phyloP scores from a whole-genome alignment of 2,888 invertebrate genomes.

The Branchellion lobata region DNA sequence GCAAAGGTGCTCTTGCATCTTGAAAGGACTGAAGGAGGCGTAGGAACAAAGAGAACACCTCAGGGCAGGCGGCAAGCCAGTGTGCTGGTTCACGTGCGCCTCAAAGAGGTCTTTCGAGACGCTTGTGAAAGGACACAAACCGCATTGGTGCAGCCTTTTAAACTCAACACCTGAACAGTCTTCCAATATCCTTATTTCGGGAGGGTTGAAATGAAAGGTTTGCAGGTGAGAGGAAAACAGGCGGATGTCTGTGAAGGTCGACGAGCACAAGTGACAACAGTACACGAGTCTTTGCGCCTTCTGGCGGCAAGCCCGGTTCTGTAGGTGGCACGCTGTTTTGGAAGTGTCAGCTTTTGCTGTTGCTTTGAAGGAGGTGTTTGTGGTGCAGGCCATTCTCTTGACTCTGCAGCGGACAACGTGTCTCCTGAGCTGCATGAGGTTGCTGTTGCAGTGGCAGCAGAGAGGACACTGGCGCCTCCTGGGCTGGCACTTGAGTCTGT shows the following conservation, averaged over 20 bases:
- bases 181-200: conserved; percentile 7
- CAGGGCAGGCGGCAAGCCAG: conserved; percentile 23
- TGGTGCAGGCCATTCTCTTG: not conserved
- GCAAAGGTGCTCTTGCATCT: conserved; percentile 31
- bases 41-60: conserved; percentile 37
- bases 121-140: conserved; percentile 44
- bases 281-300: not conserved
- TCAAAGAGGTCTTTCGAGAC: conserved; percentile 34
- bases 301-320: no score
- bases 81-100: conserved; percentile 42
- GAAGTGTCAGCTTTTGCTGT: not conserved
- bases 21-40: conserved; percentile 34
- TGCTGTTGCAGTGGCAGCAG: conserved; percentile 11
- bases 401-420: conserved; percentile 16
- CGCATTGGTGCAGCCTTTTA: conserved; percentile 38
- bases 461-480: not conserved
- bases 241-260: not conserved
- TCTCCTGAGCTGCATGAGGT: conserved; percentile 5
- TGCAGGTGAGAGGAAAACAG: conserved; percentile 36
- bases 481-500: conserved; percentile 7
- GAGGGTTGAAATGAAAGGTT: conserved; percentile 4
- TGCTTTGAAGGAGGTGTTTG: not conserved
- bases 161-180: conserved; percentile 9
- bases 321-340: not conserved
- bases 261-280: conserved; percentile 44